Conservation (phyloP, 2,888 invertebrate genomes). For the Ophion obscuratus region DNA sequence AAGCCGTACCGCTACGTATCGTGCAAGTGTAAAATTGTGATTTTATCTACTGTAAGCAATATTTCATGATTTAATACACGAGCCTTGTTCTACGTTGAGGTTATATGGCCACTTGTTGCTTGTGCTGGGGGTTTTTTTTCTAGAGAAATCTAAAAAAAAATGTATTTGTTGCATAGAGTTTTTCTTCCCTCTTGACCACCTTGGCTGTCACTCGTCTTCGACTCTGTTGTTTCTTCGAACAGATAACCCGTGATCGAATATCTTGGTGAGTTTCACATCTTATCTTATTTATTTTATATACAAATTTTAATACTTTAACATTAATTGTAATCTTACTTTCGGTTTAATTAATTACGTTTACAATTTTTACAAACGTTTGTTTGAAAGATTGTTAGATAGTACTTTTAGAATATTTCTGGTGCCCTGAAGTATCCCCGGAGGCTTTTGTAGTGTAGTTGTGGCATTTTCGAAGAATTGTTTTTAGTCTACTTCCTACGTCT, state of each 20-base stretch:
- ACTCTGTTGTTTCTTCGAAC: constrained; percentile 4
- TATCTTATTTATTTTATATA: constrained; percentile 20
- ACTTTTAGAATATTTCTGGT: constrained; percentile 14
- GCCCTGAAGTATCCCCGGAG: neutral
- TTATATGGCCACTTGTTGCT: constrained; percentile 12
- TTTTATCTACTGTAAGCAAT: constrained; percentile 9
- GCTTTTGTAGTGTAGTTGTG: constrained; percentile 11
- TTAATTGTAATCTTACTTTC: constrained; percentile 1
- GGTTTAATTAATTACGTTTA: constrained; percentile 1
- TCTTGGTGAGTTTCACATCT: constrained; percentile 26
- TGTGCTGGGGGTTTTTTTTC: constrained; percentile 15
- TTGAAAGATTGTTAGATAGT: constrained; percentile 8
- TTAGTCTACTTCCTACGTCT: constrained; percentile 18
- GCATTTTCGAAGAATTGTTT: constrained; percentile 1
- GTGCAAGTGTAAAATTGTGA: constrained; percentile 22
- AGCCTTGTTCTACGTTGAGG: constrained; percentile 20
- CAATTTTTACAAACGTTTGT: constrained; percentile 1
- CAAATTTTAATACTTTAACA: neutral
- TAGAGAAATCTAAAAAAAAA: constrained; percentile 14
- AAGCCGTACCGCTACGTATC: constrained; percentile 6
- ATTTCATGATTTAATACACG: constrained; percentile 18
- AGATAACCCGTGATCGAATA: constrained; percentile 16
- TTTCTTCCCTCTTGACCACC: constrained; percentile 21
- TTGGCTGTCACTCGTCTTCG: constrained; percentile 3
- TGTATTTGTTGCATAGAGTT: constrained; percentile 13